Evolutionary conservation across 2,888 invertebrate genomes (phyloP), one percentile per base, ranked within the genome.

Genomic region (Pollenia griseotomentosa): DNA sequence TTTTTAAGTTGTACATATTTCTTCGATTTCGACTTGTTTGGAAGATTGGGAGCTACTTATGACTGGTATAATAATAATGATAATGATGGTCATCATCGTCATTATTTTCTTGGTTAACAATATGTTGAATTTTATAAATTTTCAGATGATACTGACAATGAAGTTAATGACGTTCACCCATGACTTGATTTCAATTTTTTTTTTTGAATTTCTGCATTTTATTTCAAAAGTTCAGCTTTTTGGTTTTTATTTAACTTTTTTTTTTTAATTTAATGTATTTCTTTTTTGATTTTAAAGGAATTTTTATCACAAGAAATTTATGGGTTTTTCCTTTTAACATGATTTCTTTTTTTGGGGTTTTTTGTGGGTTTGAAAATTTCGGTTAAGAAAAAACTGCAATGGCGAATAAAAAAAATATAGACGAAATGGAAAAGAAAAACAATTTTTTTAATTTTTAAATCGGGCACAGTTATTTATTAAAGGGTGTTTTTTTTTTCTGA

Each of bases 131-230:
- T 46, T 46, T 79, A 66, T 19, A 40, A n/a, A 14, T 33, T 33
- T 33, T 9, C 53, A 65, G 70, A 44, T 78, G 83, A 19, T 83
- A 73, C 53, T 84, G 79, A 68, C 73, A 84, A 73, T 81, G 63
- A 57, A 48, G 59, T 70, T 70, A 12, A 57, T 66, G 48, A 70
- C 46, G 75, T 70, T 70, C 75, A 77, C 33, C 75, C 75, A 83
- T 83, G 83, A 57, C 70, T 77, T 83, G 19, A 55, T 71, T 59
- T 51, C 5, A 48, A 14, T 12, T 81, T 70, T 81, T 81, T 70
- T 81, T 46, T 57, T 73, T 65, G 57, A 70, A 63, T 12, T 77
- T 71, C 14, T 59, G 57, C 48, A 82, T 48, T 74, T 82, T 66
- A 65, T 53, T 48, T 61, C 33, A 23, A 78, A 82, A 77, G 33